Evolutionary conservation across 64 coral and sea anemone genomes (phyloP).

Genomic region (Acropora yongei): DNA sequence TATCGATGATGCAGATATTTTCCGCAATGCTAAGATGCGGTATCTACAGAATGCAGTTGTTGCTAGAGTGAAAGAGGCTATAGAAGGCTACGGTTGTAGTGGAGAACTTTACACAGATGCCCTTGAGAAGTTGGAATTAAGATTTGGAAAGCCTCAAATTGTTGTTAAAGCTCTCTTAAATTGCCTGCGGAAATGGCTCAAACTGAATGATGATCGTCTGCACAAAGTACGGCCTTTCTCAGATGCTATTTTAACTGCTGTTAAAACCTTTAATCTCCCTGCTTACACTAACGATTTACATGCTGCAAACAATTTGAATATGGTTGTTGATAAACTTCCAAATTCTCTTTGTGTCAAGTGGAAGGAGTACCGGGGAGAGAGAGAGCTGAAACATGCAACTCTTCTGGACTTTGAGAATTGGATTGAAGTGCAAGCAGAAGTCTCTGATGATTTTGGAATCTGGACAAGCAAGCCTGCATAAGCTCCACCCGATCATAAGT

Average conservation of each 20-base stretch:
- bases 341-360: slow-evolving; percentile 41
- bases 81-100: background rate
- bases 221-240: background rate
- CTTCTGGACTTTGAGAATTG: slow-evolving; percentile 18
- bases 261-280: slow-evolving; percentile 10
- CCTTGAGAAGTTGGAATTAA: slow-evolving; percentile 33
- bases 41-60: background rate
- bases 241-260: background rate
- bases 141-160: slow-evolving; percentile 42
- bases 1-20: background rate
- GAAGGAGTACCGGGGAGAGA: slow-evolving; percentile 39
- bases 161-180: slow-evolving; percentile 18
- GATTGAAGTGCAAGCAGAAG: no score
- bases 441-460: background rate
- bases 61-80: background rate
- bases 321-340: no score
- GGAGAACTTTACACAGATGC: background rate
- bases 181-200: background rate
- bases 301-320: no score
- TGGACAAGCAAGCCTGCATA: background rate
- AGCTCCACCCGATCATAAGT: no score
- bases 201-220: background rate
- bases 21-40: background rate
- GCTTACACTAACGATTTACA: no score
- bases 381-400: slow-evolving; percentile 10